These are phyloP conservation scores for Acomys russatus DNA, from an alignment of 2,797 vertebrate genomes.

Conservation along the genomic window DNA sequence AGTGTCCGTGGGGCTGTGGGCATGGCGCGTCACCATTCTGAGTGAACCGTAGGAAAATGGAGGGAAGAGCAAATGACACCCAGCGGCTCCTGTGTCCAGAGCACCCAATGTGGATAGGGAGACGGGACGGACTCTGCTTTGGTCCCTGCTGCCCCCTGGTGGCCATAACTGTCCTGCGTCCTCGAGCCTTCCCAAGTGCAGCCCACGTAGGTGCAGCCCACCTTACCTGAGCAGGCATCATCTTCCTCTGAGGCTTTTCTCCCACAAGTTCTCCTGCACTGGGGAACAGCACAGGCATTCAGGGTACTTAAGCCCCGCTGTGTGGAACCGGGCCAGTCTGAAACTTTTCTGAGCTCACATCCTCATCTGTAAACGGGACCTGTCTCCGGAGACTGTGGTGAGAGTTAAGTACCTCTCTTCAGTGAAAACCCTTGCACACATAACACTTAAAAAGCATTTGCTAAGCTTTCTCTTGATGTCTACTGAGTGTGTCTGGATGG, in stretches of 20 bases:
- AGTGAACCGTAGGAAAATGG: neutral
- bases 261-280: neutral
- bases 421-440: neutral
- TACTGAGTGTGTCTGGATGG: neutral
- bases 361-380: neutral
- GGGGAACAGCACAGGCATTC: neutral
- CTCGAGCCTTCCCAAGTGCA: neutral
- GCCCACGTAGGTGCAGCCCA: neutral
- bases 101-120: accelerated
- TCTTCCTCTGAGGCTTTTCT: neutral
- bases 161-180: neutral
- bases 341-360: neutral
- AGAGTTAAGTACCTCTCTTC: neutral
- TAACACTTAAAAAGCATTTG: neutral
- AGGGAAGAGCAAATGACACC: neutral
- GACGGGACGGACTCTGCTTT: neutral
- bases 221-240: neutral
- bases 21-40: neutral
- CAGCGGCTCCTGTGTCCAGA: neutral
- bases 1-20: neutral
- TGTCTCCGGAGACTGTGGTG: neutral
- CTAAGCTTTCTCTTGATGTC: neutral
- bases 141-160: constrained; percentile 74
- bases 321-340: neutral
- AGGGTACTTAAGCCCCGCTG: neutral